Base-by-base conservation (phyloP, 2,888 invertebrate genomes). In the Campoplex capitator region DNA sequence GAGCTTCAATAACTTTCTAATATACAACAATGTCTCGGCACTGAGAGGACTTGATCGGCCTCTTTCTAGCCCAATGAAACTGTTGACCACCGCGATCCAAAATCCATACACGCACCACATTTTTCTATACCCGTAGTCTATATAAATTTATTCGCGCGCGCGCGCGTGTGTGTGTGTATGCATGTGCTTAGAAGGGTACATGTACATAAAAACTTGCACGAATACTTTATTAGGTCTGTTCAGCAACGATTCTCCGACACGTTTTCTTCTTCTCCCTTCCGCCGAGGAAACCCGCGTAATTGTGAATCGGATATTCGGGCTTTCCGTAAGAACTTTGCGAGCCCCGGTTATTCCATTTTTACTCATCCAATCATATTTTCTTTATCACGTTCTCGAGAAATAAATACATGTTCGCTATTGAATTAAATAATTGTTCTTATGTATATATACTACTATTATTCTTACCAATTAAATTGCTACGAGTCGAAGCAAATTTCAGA, bases 301-400 rank as follows among this genome's bases (percentile, higher is more conserved):
- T 88, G 89, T 83, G 84, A 84, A 89, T 88, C 88, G 89, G 89
- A 89, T 88, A 87, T 89, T 89, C 89, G 88, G 32, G 82, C 87
- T 89, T 87, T 89, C 84, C 83, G 88, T 75, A 88, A 88, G 85
- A 87, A 88, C 85, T 86, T 71, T 76, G 32, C 32, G 78, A 78
- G 84, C 35, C 70, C 23, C 71, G 70, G 28, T 65, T 51, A 45
- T 56, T 54, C 83, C 78, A 78, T 84, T 78, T 54, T 67, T 18
- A 28, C 45, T 67, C 83, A 51, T 70, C 54, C 32, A 67, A 62
- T 62, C 32, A 32, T 32, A 62, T 62, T 62, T 32, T 32, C 62
- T 62, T 78, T 65, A 42, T 54, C n/a, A 42, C 67, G 67, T 71
- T 38, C 62, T 78, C 18, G 0, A 71, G 1, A 51, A 28, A 7